These are phyloP conservation scores for Pogonomyrmex californicus DNA, from an alignment of 1,140 invertebrate genomes.

Conservation along the genomic window DNA sequence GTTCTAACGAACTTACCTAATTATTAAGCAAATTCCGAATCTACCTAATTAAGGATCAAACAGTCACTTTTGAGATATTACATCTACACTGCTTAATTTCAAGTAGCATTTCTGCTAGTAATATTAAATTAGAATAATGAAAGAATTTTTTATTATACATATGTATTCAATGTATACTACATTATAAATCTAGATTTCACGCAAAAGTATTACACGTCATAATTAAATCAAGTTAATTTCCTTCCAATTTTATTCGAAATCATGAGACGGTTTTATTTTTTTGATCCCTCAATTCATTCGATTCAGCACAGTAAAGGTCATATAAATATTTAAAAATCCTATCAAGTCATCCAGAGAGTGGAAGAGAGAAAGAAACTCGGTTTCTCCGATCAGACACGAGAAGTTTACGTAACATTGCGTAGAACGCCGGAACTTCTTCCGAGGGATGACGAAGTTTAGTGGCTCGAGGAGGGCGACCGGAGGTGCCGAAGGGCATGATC, in stretches of 20 bases:
- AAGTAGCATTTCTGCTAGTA: neutral
- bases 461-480: slow-evolving; percentile 20
- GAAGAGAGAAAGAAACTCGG: neutral
- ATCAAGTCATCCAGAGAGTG: slow-evolving; percentile 20
- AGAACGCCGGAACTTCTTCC: slow-evolving; percentile 61
- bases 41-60: slow-evolving; percentile 46
- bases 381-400: slow-evolving; percentile 56
- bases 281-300: neutral
- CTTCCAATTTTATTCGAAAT: neutral
- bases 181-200: neutral
- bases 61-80: neutral
- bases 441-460: slow-evolving; percentile 70
- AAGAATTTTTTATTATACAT: neutral
- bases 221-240: slow-evolving; percentile 1
- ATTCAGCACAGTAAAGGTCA: neutral
- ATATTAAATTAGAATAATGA: neutral
- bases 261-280: neutral
- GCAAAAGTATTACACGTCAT: neutral
- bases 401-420: slow-evolving; percentile 66
- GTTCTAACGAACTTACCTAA: slow-evolving; percentile 39
- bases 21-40: slow-evolving; percentile 54
- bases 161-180: neutral
- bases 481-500: slow-evolving; percentile 58
- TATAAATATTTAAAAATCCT: slow-evolving; percentile 44
- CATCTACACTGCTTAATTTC: neutral